Evolutionary conservation across 2,113 vertebrate species (phyloP).

Genomic region (Neomonachus schauinslandi): DNA sequence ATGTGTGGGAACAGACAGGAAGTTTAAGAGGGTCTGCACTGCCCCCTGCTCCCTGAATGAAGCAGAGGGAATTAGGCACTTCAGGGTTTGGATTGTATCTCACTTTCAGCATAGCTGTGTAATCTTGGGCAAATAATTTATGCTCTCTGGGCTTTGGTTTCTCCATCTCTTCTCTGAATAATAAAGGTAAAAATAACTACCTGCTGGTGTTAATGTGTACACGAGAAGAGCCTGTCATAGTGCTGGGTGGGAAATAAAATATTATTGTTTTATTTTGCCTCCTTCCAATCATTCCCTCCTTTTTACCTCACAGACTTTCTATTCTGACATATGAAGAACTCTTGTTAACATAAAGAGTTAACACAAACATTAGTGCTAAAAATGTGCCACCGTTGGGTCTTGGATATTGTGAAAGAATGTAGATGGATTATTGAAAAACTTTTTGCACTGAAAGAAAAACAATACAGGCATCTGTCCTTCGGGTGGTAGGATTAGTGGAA

Average conservation of each 20-base stretch:
- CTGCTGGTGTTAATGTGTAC: background rate
- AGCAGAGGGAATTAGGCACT: background rate
- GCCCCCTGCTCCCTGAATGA: background rate
- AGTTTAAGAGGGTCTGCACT: background rate
- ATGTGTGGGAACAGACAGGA: background rate
- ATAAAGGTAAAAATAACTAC: background rate
- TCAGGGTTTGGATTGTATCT: background rate
- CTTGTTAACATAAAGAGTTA: constrained; percentile 30
- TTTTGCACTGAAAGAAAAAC: constrained; percentile 47
- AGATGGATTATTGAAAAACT: constrained; percentile 57
- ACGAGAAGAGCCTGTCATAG: background rate
- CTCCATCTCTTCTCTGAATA: background rate
- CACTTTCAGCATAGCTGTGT: background rate
- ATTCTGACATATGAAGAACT: background rate
- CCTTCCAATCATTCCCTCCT: background rate
- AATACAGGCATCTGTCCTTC: constrained; percentile 37
- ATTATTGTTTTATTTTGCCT: background rate
- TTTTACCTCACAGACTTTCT: background rate
- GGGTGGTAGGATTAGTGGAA: constrained; percentile 10
- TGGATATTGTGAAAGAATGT: constrained; percentile 54
- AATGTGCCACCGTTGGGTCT: background rate
- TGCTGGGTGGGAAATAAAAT: background rate
- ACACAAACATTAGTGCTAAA: background rate
- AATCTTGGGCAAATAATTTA: background rate
- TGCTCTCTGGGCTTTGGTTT: background rate